phyloP scores from a whole-genome alignment of 2,888 invertebrate species.

The Cylloceria caligata region DNA sequence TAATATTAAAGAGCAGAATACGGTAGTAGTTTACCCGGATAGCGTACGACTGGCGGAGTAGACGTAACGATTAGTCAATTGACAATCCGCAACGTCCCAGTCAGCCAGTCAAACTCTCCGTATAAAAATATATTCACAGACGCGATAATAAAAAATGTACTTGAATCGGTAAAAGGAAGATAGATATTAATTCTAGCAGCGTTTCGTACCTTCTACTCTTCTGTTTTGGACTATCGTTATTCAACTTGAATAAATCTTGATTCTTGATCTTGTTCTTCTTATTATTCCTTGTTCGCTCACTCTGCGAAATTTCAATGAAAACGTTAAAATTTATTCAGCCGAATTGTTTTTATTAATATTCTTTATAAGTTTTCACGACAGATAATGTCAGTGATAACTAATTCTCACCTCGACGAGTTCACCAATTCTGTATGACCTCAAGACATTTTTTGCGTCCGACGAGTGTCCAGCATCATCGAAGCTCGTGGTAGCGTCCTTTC shows the following conservation, averaged over 20 bases:
- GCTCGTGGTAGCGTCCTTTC: constrained; percentile 88
- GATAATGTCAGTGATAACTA: neutral
- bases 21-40: too few species aligned
- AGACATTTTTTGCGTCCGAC: constrained; percentile 86
- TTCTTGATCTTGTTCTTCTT: constrained; percentile 56
- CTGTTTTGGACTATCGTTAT: constrained; percentile 33
- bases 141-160: neutral
- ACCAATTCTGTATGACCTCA: constrained; percentile 89
- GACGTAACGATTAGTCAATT: neutral
- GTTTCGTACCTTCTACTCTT: constrained; percentile 47
- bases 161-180: neutral
- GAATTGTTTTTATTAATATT: neutral
- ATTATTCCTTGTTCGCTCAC: constrained; percentile 68
- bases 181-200: neutral
- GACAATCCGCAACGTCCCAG: too few species aligned
- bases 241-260: constrained; percentile 23
- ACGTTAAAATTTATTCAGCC: neutral
- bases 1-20: too few species aligned
- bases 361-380: neutral
- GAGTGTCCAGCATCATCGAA: constrained; percentile 90
- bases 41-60: neutral
- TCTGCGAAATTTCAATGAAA: constrained; percentile 60
- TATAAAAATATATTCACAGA: neutral
- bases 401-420: constrained; percentile 87
- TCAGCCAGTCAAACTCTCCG: neutral